Conservation (phyloP, 2,888 invertebrate species). For the Oxyscelio sp. region DNA sequence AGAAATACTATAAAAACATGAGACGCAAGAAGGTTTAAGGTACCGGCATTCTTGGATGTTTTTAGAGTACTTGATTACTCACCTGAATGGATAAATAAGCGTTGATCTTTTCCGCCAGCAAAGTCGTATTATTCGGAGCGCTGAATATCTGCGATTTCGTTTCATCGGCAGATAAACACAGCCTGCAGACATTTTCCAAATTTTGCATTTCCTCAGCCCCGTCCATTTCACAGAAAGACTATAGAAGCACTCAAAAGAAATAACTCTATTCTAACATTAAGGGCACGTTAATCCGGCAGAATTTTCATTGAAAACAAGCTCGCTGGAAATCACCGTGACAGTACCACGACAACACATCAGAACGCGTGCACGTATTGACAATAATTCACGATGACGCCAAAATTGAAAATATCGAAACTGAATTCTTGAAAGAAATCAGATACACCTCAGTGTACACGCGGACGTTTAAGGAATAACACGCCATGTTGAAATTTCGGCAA, state of each 20-base stretch:
- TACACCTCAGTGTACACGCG: constrained; percentile 37
- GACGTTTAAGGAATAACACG: constrained; percentile 30
- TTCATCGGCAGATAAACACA: constrained; percentile 91
- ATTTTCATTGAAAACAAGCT: constrained; percentile 1
- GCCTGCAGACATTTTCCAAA: constrained; percentile 90
- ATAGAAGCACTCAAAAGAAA: constrained; percentile 17
- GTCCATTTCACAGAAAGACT: constrained; percentile 79
- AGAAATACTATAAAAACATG: too few relatives aligned
- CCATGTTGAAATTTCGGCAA: constrained; percentile 35
- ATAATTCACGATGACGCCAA: constrained; percentile 9
- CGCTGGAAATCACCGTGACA: constrained; percentile 16
- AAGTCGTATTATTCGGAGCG: constrained; percentile 88
- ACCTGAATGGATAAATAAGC: constrained; percentile 92
- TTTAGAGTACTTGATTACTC: constrained; percentile 71
- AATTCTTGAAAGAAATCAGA: background rate
- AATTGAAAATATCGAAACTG: background rate
- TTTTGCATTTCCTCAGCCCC: constrained; percentile 80
- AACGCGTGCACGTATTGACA: background rate
- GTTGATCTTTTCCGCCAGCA: constrained; percentile 91
- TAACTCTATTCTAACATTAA: constrained; percentile 33
- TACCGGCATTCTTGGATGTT: constrained; percentile 26
- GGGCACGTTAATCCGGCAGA: constrained; percentile 7
- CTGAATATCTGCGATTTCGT: constrained; percentile 91
- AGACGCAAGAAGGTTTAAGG: too few relatives aligned
- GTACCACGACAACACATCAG: constrained; percentile 7